Conservation (phyloP, 2,797 vertebrate genomes). For the Stomatorhinus walkeri region DNA sequence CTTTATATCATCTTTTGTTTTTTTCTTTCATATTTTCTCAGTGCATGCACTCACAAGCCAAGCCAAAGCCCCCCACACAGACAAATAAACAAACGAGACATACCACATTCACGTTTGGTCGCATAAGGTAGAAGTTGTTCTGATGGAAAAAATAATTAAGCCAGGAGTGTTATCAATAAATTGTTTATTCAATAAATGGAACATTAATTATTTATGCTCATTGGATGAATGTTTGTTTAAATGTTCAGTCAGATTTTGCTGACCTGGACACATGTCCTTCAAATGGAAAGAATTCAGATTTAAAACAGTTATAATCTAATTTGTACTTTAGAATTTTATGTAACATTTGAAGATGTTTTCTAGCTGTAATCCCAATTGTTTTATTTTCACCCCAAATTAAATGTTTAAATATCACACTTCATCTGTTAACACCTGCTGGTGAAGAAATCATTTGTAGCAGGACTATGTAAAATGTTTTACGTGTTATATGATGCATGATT, state of each 20-base stretch:
- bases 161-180: neutral
- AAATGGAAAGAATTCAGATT: neutral
- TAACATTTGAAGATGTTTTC: neutral
- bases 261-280: neutral
- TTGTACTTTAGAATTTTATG: neutral
- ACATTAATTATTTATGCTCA: neutral
- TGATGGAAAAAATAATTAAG: neutral
- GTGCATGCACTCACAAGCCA: neutral
- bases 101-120: neutral
- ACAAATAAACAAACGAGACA: neutral
- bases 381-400: neutral
- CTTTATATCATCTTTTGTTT: neutral
- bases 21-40: neutral
- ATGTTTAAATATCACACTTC: conserved; percentile 19
- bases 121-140: neutral
- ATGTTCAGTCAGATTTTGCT: neutral
- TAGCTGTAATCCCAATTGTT: conserved; percentile 10
- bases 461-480: neutral
- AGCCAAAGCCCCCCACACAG: neutral
- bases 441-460: conserved; percentile 13
- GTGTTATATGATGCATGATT: neutral
- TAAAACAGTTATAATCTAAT: neutral
- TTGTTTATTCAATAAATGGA: neutral
- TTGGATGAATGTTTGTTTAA: neutral
- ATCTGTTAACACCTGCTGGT: conserved; percentile 15